These are phyloP conservation scores for Drepana arcuata DNA, from an alignment of 1,140 invertebrate genomes.

Conservation along the genomic window DNA sequence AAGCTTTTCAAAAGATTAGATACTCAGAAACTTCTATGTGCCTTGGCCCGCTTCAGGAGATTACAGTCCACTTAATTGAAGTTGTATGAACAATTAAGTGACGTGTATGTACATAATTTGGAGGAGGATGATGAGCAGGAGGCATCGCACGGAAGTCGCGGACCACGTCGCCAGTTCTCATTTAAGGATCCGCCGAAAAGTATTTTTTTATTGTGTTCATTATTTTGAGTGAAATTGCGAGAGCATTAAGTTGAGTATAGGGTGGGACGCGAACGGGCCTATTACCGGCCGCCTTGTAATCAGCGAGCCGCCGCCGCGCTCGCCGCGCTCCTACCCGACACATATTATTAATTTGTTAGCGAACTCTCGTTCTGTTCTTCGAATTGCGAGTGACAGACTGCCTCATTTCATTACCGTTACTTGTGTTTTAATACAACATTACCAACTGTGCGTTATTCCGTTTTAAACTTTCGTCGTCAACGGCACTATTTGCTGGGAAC, in stretches of 20 bases:
- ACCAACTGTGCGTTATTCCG: too few species aligned
- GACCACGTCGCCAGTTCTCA: conserved; percentile 48
- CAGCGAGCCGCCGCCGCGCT: conserved; percentile 27
- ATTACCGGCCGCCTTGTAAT: conserved; percentile 58
- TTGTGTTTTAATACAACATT: too few species aligned
- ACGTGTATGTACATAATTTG: too few species aligned
- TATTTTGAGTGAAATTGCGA: conserved; percentile 68
- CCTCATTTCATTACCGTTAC: too few species aligned
- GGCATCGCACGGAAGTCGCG: conserved; percentile 19
- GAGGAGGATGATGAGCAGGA: conserved; percentile 31
- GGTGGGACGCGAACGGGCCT: conserved; percentile 48
- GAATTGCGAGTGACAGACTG: too few species aligned
- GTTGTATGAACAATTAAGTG: too few species aligned
- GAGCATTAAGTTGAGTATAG: conserved; percentile 68
- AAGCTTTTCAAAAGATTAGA: too few species aligned
- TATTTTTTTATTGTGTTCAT: conserved; percentile 62
- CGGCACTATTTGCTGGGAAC: too few species aligned
- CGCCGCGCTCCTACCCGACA: conserved; percentile 24
- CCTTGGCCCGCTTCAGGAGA: too few species aligned
- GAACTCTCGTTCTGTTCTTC: conserved; percentile 32
- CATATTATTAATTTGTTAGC: conserved; percentile 62
- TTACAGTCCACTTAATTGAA: too few species aligned
- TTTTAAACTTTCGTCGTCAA: too few species aligned
- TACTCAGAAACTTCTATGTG: too few species aligned
- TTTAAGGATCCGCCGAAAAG: conserved; percentile 54